A percentile compares a stretch with the other conserved stretches of the same genome.
phyloP scores from a whole-genome alignment of 2,888 invertebrate genomes.

The Caradrina kadenii region DNA sequence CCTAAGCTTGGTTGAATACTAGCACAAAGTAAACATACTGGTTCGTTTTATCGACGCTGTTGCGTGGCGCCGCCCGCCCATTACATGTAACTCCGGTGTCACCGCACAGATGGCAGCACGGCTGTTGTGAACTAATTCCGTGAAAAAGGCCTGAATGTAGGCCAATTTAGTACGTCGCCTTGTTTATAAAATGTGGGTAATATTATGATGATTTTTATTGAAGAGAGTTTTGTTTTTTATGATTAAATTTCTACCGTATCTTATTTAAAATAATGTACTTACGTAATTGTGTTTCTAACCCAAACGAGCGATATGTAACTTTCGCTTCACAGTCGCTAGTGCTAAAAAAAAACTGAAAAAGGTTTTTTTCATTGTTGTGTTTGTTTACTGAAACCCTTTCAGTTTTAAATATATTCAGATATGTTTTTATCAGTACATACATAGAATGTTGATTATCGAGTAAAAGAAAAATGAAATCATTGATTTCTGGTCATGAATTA shows the following conservation, averaged over 20 bases:
- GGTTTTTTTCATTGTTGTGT: neutral
- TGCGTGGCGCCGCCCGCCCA: conserved; percentile 55
- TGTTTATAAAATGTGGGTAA: conserved; percentile 22
- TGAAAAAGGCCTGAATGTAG: conserved; percentile 47
- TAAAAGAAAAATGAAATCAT: too few species aligned
- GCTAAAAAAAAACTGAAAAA: neutral
- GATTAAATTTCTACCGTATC: neutral
- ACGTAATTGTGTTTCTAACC: neutral
- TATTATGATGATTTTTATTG: conserved; percentile 1
- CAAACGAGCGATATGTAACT: neutral
- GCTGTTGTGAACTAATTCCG: conserved; percentile 25
- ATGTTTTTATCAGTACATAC: neutral
- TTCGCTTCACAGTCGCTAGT: neutral
- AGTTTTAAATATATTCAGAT: neutral
- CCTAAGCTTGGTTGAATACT: conserved; percentile 52
- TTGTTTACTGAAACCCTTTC: neutral
- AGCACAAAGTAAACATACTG: conserved; percentile 56
- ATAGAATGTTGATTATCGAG: neutral
- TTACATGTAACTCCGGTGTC: conserved; percentile 47
- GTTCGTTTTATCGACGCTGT: conserved; percentile 55
- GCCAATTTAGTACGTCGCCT: conserved; percentile 23
- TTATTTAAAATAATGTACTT: neutral
- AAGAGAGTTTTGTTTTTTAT: conserved; percentile 5
- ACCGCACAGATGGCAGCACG: conserved; percentile 62
- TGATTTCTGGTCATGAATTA: neutral